Percentiles rank a stretch among this genome's conserved stretches.
Conservation (phyloP, 2,113 vertebrate species). For the Phrynosoma platyrhinos region DNA sequence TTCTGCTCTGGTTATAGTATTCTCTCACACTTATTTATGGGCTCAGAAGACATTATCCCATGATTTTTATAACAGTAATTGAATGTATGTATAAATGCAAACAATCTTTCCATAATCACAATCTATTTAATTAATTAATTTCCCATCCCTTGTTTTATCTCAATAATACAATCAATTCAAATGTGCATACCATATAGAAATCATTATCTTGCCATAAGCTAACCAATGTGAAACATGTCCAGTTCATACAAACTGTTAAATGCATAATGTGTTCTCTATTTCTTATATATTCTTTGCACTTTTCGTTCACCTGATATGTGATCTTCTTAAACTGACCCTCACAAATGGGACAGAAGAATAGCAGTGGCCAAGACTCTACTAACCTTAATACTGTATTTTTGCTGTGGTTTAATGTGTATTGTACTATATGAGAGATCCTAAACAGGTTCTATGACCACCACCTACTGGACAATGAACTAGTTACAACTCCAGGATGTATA, state of each 20-base stretch:
- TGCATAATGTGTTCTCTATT: not conserved
- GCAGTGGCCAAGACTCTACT: not conserved
- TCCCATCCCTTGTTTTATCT: not conserved
- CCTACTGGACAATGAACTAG: not conserved
- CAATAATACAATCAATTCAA: not conserved
- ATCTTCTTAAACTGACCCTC: not conserved
- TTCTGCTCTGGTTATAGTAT: not conserved
- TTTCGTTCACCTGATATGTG: not conserved
- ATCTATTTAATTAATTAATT: not conserved
- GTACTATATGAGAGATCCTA: not conserved
- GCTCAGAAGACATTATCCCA: not conserved
- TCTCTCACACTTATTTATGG: not conserved
- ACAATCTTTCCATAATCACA: not conserved
- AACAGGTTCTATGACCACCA: constrained; percentile 5
- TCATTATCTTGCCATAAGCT: not conserved
- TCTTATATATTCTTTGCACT: not conserved
- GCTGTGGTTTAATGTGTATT: not conserved
- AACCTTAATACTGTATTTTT: not conserved
- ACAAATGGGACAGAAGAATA: not conserved
- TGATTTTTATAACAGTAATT: not conserved
- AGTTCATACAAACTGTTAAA: not conserved
- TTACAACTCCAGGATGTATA: not conserved
- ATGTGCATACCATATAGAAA: not conserved
- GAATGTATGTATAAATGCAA: not conserved
- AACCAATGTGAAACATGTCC: not conserved